These are phyloP conservation scores for Bombus soroeensis DNA, from an alignment of 1,140 invertebrate species.

Conservation along the genomic window DNA sequence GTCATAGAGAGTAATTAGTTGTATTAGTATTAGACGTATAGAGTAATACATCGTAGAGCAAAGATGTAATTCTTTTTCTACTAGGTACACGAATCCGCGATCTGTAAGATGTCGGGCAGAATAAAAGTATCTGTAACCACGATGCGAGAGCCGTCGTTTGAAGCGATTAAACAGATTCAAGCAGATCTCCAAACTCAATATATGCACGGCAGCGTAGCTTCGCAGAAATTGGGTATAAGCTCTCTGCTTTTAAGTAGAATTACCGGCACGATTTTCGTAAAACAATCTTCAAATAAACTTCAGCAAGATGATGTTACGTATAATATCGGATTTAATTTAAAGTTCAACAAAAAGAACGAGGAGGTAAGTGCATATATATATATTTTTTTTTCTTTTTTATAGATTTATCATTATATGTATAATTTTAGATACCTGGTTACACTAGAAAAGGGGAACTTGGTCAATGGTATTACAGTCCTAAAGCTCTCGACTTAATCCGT, in stretches of 20 bases:
- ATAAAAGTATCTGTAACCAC: constrained; percentile 84
- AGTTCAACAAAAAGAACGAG: constrained; percentile 91
- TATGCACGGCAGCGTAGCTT: constrained; percentile 75
- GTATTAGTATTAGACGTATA: too few species aligned
- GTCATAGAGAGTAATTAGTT: background rate
- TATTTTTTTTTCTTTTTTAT: background rate
- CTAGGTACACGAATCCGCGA: constrained; percentile 78
- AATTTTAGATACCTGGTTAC: constrained; percentile 89
- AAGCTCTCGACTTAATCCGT: constrained; percentile 88
- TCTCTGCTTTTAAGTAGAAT: constrained; percentile 90
- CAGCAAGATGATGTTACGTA: constrained; percentile 82
- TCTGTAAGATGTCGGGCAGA: constrained; percentile 80
- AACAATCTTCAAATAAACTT: constrained; percentile 70
- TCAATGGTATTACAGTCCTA: constrained; percentile 92
- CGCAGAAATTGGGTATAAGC: constrained; percentile 86
- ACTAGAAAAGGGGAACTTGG: constrained; percentile 87
- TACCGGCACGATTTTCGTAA: constrained; percentile 91
- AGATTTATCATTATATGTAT: background rate
- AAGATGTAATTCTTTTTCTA: background rate
- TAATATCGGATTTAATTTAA: constrained; percentile 96
- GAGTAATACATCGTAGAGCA: too few species aligned
- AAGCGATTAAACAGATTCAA: constrained; percentile 63
- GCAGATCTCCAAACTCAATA: constrained; percentile 63
- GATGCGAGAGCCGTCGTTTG: constrained; percentile 82
- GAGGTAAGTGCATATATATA: constrained; percentile 82